Evolutionary conservation across 1,140 invertebrate genomes (phyloP).

Genomic region (silkworm (Bombyx mori)): DNA sequence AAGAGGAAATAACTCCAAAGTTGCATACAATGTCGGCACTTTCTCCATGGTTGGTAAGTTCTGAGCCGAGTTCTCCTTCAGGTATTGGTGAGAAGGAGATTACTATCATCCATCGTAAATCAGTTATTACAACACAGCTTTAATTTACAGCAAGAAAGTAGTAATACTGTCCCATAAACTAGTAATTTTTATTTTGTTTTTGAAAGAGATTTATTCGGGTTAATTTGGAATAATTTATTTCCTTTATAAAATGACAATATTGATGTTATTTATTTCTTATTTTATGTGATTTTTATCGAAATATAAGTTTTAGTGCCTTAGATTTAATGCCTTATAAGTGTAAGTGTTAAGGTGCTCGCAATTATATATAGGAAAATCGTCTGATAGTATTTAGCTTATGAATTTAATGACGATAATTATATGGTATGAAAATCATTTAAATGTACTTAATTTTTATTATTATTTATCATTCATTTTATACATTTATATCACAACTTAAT

Average conservation of each 20-base stretch:
- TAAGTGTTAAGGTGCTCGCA: not conserved
- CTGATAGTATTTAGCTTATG: too few relatives aligned
- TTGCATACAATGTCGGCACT: constrained; percentile 68
- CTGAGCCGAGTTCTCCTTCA: constrained; percentile 76
- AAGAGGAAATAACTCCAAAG: constrained; percentile 45
- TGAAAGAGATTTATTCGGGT: not conserved
- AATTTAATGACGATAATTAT: too few relatives aligned
- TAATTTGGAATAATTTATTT: not conserved
- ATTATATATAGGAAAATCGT: not conserved
- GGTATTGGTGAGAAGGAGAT: constrained; percentile 79
- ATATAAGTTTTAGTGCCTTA: too few relatives aligned
- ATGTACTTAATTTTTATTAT: too few relatives aligned
- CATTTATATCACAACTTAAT: too few relatives aligned
- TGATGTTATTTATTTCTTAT: not conserved
- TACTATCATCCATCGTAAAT: constrained; percentile 78
- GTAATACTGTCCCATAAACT: not conserved
- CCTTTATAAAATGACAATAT: not conserved
- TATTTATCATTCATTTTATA: too few relatives aligned
- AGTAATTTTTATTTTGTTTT: constrained; percentile 3
- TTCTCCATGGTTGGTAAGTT: constrained; percentile 85
- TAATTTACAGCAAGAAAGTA: constrained; percentile 43
- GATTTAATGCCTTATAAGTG: not conserved
- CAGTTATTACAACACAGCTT: constrained; percentile 87
- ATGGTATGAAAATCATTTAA: too few relatives aligned
- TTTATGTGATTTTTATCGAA: too few relatives aligned